phyloP scores from a whole-genome alignment of 2,113 vertebrate species.

The Neolamprologus hecqui region DNA sequence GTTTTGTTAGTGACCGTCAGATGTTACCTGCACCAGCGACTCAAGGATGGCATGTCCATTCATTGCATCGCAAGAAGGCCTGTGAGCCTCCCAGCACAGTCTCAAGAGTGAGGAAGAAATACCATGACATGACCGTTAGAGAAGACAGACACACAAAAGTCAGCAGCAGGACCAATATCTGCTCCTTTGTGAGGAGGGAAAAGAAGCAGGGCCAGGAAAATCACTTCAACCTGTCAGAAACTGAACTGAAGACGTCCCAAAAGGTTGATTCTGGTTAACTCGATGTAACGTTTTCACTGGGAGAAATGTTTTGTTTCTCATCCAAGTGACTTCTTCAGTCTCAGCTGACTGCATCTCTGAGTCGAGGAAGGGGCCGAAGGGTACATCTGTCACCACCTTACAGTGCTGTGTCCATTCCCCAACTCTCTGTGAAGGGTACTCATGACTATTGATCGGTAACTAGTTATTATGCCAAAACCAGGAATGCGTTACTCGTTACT shows the following conservation, averaged over 20 bases:
- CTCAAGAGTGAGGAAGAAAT: not conserved
- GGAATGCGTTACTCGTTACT: accelerated
- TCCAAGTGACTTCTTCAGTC: not conserved
- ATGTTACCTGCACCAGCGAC: not conserved
- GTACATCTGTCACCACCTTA: not conserved
- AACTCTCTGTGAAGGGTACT: accelerated
- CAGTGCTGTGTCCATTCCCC: not conserved
- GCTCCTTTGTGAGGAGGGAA: not conserved
- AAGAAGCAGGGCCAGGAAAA: not conserved
- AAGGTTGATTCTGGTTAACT: not conserved
- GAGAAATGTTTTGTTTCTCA: not conserved
- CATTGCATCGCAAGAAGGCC: not conserved
- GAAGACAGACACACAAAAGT: not conserved
- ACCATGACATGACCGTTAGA: not conserved
- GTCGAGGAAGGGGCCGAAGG: not conserved
- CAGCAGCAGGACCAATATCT: not conserved
- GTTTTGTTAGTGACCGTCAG: not conserved
- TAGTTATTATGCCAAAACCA: not conserved
- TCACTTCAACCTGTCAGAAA: not conserved
- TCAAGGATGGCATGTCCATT: not conserved
- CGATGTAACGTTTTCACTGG: not conserved
- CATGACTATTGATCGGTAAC: accelerated
- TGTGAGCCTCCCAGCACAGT: accelerated
- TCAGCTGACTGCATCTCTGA: not conserved
- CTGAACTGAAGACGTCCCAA: not conserved